phyloP scores from a whole-genome alignment of 2,113 vertebrate genomes.

The Alethe diademata region DNA sequence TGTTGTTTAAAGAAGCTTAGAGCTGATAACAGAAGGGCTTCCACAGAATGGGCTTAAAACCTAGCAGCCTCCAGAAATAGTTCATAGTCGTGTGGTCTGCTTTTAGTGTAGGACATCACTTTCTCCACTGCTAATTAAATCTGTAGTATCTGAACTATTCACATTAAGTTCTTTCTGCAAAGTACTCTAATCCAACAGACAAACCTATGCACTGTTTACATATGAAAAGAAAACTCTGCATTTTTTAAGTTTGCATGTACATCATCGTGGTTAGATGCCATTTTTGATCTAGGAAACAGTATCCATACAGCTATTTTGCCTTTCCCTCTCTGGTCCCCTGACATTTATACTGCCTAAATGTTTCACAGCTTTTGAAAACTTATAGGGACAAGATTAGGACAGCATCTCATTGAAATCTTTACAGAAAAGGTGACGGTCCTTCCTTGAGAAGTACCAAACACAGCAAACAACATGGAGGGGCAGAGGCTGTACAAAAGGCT shows the following conservation, averaged over 20 bases:
- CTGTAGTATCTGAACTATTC: not conserved
- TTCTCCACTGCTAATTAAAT: not conserved
- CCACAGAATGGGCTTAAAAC: not conserved
- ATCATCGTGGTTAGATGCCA: accelerated
- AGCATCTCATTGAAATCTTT: not conserved
- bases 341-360: not conserved
- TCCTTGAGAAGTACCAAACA: not conserved
- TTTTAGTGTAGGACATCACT: not conserved
- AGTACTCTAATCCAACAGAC: not conserved
- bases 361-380: not conserved
- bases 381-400: not conserved
- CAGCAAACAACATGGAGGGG: not conserved
- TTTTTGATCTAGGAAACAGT: not conserved
- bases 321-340: not conserved
- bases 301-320: not conserved
- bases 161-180: not conserved
- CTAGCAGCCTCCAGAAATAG: not conserved
- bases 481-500: not conserved
- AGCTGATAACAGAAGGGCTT: not conserved
- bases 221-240: accelerated
- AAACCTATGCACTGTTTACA: not conserved
- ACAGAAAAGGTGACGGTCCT: not conserved
- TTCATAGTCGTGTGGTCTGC: not conserved
- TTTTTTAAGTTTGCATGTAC: not conserved
- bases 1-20: constrained; percentile 5